Evolutionary conservation across 2,888 invertebrate genomes (phyloP).

Genomic region (Dolomedes plantarius): DNA sequence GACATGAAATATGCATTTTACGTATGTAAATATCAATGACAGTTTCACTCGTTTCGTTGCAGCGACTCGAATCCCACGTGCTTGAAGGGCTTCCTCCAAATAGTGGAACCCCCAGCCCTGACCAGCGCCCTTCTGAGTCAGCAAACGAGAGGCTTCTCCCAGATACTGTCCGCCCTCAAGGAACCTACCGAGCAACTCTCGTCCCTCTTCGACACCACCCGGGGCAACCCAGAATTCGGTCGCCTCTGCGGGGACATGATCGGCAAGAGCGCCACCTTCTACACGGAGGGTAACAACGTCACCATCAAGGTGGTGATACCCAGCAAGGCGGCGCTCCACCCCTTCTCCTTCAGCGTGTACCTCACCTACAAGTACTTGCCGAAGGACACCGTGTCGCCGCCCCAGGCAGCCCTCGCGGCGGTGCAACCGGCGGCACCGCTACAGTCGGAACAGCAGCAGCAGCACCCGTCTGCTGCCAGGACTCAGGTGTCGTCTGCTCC

Average conservation of each 20-base stretch:
- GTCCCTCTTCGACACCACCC: slow-evolving; percentile 57
- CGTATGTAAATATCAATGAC: no score
- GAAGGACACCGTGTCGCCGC: slow-evolving; percentile 5
- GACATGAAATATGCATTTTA: no score
- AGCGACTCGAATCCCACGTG: slow-evolving; percentile 45
- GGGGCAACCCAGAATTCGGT: slow-evolving; percentile 66
- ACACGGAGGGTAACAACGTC: slow-evolving; percentile 84
- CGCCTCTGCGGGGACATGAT: slow-evolving; percentile 70
- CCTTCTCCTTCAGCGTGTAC: slow-evolving; percentile 80
- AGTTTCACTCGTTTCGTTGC: no score
- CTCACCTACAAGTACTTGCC: slow-evolving; percentile 79
- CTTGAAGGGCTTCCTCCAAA: slow-evolving; percentile 63
- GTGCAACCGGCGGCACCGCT: slow-evolving; percentile 75
- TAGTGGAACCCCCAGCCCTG: slow-evolving; percentile 62
- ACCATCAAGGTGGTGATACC: slow-evolving; percentile 82
- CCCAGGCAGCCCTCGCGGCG: background rate
- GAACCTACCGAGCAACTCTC: slow-evolving; percentile 67
- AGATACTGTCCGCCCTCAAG: slow-evolving; percentile 71
- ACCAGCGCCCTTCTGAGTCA: slow-evolving; percentile 63
- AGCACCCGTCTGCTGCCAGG: slow-evolving; percentile 28
- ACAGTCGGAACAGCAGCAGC: slow-evolving; percentile 43
- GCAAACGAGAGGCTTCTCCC: slow-evolving; percentile 72
- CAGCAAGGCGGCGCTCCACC: slow-evolving; percentile 84
- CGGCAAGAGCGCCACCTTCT: slow-evolving; percentile 68
- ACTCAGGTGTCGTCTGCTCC: slow-evolving; percentile 21